These are phyloP conservation scores for Vanacampus margaritifer DNA, from an alignment of 2,113 vertebrate species.

Conservation along the genomic window DNA sequence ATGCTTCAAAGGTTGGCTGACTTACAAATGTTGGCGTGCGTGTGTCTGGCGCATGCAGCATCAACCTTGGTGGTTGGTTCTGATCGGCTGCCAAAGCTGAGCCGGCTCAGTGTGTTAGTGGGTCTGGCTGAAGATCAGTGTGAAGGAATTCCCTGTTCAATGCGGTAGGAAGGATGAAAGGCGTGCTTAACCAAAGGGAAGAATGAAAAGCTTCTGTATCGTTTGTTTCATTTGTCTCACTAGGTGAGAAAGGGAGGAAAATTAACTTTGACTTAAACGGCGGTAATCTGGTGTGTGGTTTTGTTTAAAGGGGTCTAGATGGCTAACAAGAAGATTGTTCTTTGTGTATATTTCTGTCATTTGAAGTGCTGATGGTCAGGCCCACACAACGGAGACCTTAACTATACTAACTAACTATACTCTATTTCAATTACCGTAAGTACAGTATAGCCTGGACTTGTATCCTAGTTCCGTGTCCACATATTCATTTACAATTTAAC, in stretches of 20 bases:
- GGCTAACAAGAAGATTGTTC: not conserved
- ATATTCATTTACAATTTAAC: too few species aligned
- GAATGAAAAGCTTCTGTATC: slow-evolving; percentile 11
- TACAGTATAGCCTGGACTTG: too few species aligned
- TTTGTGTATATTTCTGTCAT: too few species aligned
- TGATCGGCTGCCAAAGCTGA: slow-evolving; percentile 42
- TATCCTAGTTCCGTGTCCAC: too few species aligned
- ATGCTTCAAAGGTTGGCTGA: not conserved
- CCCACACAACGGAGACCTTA: too few species aligned
- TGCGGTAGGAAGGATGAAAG: slow-evolving; percentile 18
- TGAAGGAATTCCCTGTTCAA: slow-evolving; percentile 45
- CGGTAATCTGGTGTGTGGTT: not conserved
- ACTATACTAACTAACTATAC: too few species aligned
- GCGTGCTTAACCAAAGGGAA: slow-evolving; percentile 1
- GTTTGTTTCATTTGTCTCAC: slow-evolving; percentile 8
- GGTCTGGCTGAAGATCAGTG: slow-evolving; percentile 42
- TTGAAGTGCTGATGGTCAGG: too few species aligned
- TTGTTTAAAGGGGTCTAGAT: not conserved
- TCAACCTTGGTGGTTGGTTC: slow-evolving; percentile 37
- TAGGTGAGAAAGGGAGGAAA: not conserved
- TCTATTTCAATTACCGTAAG: too few species aligned
- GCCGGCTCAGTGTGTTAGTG: slow-evolving; percentile 49
- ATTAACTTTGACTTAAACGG: not conserved
- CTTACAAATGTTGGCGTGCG: not conserved
- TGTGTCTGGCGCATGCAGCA: slow-evolving; percentile 16